These are phyloP conservation scores for Priocnemis perturbator DNA, from an alignment of 2,888 invertebrate genomes.

Conservation along the genomic window DNA sequence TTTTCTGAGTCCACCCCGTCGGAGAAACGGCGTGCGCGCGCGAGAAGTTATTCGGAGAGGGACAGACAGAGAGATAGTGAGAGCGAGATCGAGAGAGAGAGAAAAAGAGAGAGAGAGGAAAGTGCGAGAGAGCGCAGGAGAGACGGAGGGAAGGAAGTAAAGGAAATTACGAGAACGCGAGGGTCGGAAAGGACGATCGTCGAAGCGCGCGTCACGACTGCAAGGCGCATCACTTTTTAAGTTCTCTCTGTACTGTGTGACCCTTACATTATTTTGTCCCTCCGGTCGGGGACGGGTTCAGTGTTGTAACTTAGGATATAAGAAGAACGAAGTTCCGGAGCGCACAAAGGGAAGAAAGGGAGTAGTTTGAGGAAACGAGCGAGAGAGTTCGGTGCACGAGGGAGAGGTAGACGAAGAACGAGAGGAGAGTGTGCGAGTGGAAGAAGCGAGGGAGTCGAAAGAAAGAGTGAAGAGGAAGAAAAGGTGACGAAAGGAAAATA, in stretches of 20 bases:
- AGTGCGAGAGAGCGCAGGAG: conserved; percentile 12
- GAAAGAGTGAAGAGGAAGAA: conserved; percentile 30
- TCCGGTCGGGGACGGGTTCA: conserved; percentile 68
- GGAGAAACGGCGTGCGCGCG: conserved; percentile 33
- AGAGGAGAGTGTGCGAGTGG: conserved; percentile 10
- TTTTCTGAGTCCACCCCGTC: conserved; percentile 38
- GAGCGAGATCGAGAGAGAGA: conserved; percentile 10
- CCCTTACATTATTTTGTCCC: conserved; percentile 73
- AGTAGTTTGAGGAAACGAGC: conserved; percentile 22
- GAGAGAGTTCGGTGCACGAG: too few species aligned
- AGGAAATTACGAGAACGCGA: conserved; percentile 22
- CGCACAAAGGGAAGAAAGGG: conserved; percentile 58
- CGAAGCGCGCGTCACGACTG: conserved; percentile 31
- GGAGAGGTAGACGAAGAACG: conserved; percentile 30
- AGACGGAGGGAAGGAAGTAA: conserved; percentile 20
- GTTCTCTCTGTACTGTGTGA: conserved; percentile 68
- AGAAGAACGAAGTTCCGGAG: conserved; percentile 66
- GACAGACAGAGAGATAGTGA: conserved; percentile 8
- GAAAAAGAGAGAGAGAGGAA: conserved; percentile 18
- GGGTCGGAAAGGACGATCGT: conserved; percentile 30
- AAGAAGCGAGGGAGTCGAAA: conserved; percentile 14
- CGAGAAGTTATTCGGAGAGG: conserved; percentile 1
- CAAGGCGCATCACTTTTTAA: conserved; percentile 56
- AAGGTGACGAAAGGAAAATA: conserved; percentile 31
- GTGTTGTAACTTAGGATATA: conserved; percentile 74